Base-by-base conservation (phyloP, 2,797 vertebrate genomes). In the Gallinago nigripennis region DNA sequence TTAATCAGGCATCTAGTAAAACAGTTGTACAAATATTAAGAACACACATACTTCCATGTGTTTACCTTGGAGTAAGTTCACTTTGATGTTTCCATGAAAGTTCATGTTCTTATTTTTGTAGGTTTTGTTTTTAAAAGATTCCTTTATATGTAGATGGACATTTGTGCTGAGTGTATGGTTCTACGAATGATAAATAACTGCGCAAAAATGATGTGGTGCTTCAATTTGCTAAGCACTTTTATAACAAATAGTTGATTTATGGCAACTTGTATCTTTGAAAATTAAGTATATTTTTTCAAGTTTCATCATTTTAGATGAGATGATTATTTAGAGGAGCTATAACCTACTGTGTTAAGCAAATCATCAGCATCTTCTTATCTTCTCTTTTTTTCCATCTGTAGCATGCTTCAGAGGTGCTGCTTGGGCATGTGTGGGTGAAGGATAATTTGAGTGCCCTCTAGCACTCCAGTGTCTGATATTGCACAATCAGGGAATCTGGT, bases 391-490 rank as follows among this genome's bases (percentile, higher is more conserved):
- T 45, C 64, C 48, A 46, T 93, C 82, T 94, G 64, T 15, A 75
- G 31, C n/a, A 12, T 48, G 33, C 81, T 96, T 96, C 73, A 43
- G n/a, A 31, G 65, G 60, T 37, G 35, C 75, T 61, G 23, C 92
- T 87, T 83, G 87, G 60, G 61, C 58, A 58, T 6, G 39, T 68
- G 31, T 84, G 51, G 77, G 81, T 95, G 95, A 97, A 97, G 95
- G 96, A 96, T 97, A 97, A 97, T 97, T 94, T 82, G 66, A 96
- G 93, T 95, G 95, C 95, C 96, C 96, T 98, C 94, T 71, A 96
- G 89, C 90, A 75, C 96, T 96, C 64, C 90, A 66, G 78, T 68
- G 77, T 64, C 93, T 96, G 91, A 60, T 87, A 93, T 92, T 97
- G 97, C 92, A 93, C 97, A 95, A 96, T 97, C 96, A 96, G 95